Base-by-base conservation (phyloP, 2,888 invertebrate genomes). In the Chrysolina oricalcia region DNA sequence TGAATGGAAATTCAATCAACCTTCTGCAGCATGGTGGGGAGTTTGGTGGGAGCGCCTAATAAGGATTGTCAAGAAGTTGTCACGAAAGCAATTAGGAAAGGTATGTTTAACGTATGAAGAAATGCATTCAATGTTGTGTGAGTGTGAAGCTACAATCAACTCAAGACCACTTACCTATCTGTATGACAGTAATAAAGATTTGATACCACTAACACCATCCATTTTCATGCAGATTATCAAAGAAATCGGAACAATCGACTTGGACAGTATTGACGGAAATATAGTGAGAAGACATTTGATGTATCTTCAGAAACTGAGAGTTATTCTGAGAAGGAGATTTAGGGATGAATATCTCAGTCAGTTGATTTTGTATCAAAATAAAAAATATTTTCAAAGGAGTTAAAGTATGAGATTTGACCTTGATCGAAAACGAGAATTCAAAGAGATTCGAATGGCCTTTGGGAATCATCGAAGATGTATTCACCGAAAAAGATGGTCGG, bases 11-110 rank as follows among this genome's bases (percentile, higher is more conserved):
- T n/a, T n/a, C n/a, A n/a, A n/a, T n/a, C n/a, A n/a, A n/a, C n/a
- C n/a, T n/a, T n/a, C n/a, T n/a, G n/a, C n/a, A 40, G 64, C 64
- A 40, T 6, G 64, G 64, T 64, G 64, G 41, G n/a, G n/a, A n/a
- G n/a, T n/a, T 40, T 64, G 64, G 64, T 64, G 64, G 64, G 41
- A 64, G 6, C 64, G 43, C 9, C 43, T 64, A 5, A 64, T 64
- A 10, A 6, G 19, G 40, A 64, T 64, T 9, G 10, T 64, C 15
- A 40, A 64, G 43, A 41, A 41, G 2, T 64, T 6, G 40, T 40
- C n/a, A 17, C 17, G 41, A 13, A 64, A 41, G 0, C 40, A 41
- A 40, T 21, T 40, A n/a, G 63, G 19, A 40, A 64, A n/a, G 6
- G 17, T 40, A 41, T 17, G 19, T 9, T 41, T n/a, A n/a, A n/a